A percentile compares a stretch with the other conserved stretches of the same genome.
These are phyloP conservation scores for Enteromius anoplus DNA, from an alignment of 2,797 vertebrate genomes.

Conservation along the genomic window DNA sequence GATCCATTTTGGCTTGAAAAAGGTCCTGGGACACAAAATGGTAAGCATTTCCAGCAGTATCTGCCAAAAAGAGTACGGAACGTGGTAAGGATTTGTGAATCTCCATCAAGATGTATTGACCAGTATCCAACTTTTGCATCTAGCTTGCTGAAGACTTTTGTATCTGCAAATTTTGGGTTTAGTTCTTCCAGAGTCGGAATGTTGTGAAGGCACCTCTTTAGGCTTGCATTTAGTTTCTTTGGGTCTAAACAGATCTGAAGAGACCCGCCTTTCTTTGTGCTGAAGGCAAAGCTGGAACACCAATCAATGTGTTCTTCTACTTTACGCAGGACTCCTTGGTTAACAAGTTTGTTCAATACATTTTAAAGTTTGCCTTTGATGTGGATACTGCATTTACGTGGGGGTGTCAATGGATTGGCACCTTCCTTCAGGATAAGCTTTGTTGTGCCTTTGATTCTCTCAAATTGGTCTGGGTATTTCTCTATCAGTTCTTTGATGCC, in stretches of 20 bases:
- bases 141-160: not conserved
- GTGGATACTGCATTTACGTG: conserved; percentile 1
- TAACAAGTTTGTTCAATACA: not conserved
- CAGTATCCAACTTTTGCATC: not conserved
- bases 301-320: not conserved
- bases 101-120: not conserved
- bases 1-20: conserved; percentile 44
- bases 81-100: not conserved
- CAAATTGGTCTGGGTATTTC: not conserved
- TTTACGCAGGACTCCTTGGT: not conserved
- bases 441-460: not conserved
- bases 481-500: not conserved
- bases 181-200: not conserved
- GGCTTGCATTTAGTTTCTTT: not conserved
- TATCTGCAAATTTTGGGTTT: conserved; percentile 1
- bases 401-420: not conserved
- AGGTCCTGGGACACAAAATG: conserved; percentile 34
- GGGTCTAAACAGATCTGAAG: not conserved
- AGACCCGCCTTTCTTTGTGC: not conserved
- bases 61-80: conserved; percentile 27
- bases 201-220: not conserved
- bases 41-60: conserved; percentile 31
- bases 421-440: not conserved
- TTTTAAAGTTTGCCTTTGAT: conserved; percentile 5
- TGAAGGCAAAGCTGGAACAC: not conserved